Evolutionary conservation across 2,888 invertebrate species (phyloP), one percentile per base, ranked within the genome.

Genomic region (Brachyptera putata): DNA sequence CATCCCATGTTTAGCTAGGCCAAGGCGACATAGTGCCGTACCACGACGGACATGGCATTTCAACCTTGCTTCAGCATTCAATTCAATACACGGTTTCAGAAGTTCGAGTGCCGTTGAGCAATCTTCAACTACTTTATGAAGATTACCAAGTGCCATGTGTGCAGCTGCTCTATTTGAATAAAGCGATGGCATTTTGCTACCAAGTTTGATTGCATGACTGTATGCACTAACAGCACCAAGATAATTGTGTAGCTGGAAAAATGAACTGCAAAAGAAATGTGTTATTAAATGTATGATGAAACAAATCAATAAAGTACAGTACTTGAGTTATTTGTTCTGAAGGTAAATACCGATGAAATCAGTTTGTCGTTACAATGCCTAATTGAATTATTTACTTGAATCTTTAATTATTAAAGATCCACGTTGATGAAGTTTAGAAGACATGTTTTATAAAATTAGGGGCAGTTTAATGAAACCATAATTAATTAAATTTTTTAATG

Each of bases 161-260:
- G 89, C 87, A 30, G 86, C 86, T 0, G 91, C 86, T 71, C 93
- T 78, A 66, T 87, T 89, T 0, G 87, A 81, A 71, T 84, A 91
- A 50, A 92, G 77, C 69, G 85, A 84, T 0, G 86, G 83, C 73
- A 88, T 79, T 68, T 86, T 85, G 56, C 85, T 82, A 36, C 86
- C 85, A 18, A 91, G 73, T 65, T 84, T 81, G 59, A 92, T 85
- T 1, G 89, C 92, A 70, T 89, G 88, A 26, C 83, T 81, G 70
- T 89, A 92, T 7, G 91, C 92, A 70, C 89, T 91, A 55, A 92
- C 78, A 0, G 92, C 92, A 1, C 87, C 90, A 60, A 87, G 76
- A 71, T 84, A 88, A 74, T 92, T 90, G 25, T 85, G 84, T 61
- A 77, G 79, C 64, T 84, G 81, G 73, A 88, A 85, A 73, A 92